These are phyloP conservation scores for Mesorhabditis belari DNA, from an alignment of 2,888 invertebrate genomes.

Conservation along the genomic window DNA sequence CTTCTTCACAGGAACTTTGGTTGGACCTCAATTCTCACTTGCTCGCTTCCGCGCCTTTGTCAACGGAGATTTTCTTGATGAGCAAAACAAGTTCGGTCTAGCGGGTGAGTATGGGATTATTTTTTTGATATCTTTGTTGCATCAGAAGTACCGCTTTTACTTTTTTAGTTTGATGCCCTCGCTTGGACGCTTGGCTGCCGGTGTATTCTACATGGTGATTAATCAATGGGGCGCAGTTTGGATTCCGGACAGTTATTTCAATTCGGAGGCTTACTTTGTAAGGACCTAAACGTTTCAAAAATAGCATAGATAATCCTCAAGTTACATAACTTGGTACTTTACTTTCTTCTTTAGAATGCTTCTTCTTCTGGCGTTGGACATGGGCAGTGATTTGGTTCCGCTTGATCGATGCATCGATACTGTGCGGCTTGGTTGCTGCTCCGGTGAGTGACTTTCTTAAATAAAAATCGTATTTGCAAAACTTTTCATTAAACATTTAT, in stretches of 20 bases:
- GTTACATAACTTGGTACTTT: slow-evolving; percentile 10
- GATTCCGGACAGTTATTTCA: not conserved
- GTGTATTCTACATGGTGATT: not conserved
- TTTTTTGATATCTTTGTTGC: not conserved
- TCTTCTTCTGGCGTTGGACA: not conserved
- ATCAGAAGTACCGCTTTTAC: too few relatives aligned
- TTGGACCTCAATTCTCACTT: not conserved
- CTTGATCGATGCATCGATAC: slow-evolving; percentile 72
- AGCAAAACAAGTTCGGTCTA: not conserved
- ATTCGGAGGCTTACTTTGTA: not conserved
- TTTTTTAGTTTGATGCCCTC: not conserved
- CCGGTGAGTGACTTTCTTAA: slow-evolving; percentile 58
- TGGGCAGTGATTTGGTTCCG: slow-evolving; percentile 7
- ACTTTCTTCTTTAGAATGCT: not conserved
- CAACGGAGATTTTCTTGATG: not conserved
- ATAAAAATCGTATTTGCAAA: slow-evolving; percentile 8
- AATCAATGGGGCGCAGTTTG: not conserved
- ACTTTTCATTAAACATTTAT: not conserved
- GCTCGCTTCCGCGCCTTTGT: not conserved
- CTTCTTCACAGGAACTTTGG: not conserved
- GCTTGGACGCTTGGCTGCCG: not conserved
- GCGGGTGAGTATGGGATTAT: not conserved
- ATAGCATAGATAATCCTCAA: too few relatives aligned
- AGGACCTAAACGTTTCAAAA: too few relatives aligned
- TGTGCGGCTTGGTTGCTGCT: slow-evolving; percentile 81